Percentiles rank a stretch among this genome's conserved stretches.
phyloP scores from a whole-genome alignment of 2,888 invertebrate species.

The Oscheius myriophilus region DNA sequence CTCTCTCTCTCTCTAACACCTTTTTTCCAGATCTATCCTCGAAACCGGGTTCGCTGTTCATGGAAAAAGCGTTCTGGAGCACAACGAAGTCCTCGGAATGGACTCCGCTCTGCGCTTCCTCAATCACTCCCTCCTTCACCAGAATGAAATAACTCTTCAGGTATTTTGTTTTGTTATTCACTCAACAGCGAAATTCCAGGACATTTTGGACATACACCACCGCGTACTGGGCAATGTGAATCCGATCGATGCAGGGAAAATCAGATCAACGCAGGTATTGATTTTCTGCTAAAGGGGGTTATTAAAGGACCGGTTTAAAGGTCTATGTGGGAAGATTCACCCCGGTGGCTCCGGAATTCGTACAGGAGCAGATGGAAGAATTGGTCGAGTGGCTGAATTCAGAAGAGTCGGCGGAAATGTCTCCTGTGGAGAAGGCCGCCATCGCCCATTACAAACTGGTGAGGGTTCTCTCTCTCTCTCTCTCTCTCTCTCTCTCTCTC shows the following conservation, averaged over 20 bases:
- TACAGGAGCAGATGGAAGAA: slow-evolving; percentile 84
- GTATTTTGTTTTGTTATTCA: slow-evolving; percentile 4
- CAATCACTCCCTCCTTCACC: slow-evolving; percentile 75
- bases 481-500: too few relatives aligned
- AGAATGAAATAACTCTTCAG: slow-evolving; percentile 75
- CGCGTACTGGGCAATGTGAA: slow-evolving; percentile 93
- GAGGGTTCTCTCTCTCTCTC: slow-evolving; percentile 1
- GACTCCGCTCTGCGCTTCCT: slow-evolving; percentile 95
- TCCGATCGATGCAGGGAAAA: slow-evolving; percentile 87
- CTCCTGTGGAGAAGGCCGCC: slow-evolving; percentile 93
- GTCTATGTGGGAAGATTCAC: slow-evolving; percentile 76
- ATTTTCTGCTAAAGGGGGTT: not conserved
- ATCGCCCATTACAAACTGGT: slow-evolving; percentile 93
- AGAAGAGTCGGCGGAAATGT: slow-evolving; percentile 84
- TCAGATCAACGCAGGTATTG: slow-evolving; percentile 81
- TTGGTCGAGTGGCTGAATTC: slow-evolving; percentile 91
- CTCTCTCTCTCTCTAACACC: not conserved
- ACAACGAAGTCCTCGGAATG: slow-evolving; percentile 83
- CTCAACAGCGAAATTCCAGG: slow-evolving; percentile 72
- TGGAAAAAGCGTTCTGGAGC: slow-evolving; percentile 89
- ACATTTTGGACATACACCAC: slow-evolving; percentile 90
- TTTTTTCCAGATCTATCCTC: slow-evolving; percentile 75
- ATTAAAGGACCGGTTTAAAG: not conserved
- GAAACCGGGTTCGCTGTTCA: slow-evolving; percentile 85
- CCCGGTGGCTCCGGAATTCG: slow-evolving; percentile 86